Base-by-base conservation (phyloP, 1,140 invertebrate genomes). In the Drosophila gunungcola region DNA sequence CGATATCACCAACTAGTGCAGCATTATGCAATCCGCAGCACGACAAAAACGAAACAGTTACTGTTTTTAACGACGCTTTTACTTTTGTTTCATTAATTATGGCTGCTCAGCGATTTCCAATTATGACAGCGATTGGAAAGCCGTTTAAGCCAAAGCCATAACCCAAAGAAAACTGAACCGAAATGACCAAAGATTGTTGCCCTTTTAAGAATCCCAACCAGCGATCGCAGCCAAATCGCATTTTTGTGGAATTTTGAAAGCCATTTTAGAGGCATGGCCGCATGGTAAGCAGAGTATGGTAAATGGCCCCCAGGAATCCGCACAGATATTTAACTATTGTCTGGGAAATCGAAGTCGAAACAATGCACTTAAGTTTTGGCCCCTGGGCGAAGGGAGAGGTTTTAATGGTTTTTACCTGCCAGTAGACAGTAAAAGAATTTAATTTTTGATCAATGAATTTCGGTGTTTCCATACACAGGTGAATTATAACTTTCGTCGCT, bases 71-170 rank as follows among this genome's bases (percentile, higher is more conserved):
- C 67, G 36, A 42, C 61, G 72, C 80, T 83, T 83, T 83, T 83
- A 83, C 78, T 85, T 85, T 85, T 85, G 63, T 78, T 73, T 80
- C 63, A 83, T 83, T 83, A 83, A 83, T 79, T 83, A 83, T 51
- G 45, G 49, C 57, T 48, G 48, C 41, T 53, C 53, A 58, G 25
- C 56, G 61, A 56, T 81, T 82, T 78, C 70, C 64, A 79, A 75
- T 70, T 70, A 75, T 78, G 80, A 54, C 76, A 70, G 41, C 57
- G 56, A 73, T 63, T 73, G 79, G 74, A 82, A 81, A 83, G 81
- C 51, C 54, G 51, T 63, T 78, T 80, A 25, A 65, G 63, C 32
- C 65, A 7, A 69, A 68, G 32, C 45, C 38, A 32, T 21, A 53
- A 55, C 34, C 29, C 12, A 12, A 55, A 43, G 46, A 60, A 48